Evolutionary conservation across 1,140 invertebrate species (phyloP).

Genomic region (Antheraea mylitta): DNA sequence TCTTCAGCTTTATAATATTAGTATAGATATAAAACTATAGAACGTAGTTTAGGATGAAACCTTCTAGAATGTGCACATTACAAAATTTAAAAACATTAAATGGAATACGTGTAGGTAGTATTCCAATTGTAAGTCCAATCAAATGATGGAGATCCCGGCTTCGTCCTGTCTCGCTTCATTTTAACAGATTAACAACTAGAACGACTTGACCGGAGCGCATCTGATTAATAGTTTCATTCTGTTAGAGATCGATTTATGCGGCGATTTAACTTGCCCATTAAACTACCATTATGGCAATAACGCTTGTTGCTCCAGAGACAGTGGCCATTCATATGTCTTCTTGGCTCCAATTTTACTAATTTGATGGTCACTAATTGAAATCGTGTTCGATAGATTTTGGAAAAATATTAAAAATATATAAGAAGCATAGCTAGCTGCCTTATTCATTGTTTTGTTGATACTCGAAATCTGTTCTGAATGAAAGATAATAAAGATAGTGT

Average conservation of each 20-base stretch:
- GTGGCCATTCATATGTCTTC: slow-evolving; percentile 35
- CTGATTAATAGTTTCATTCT: slow-evolving; percentile 50
- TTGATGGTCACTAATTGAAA: slow-evolving; percentile 12
- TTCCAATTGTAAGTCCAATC: background rate
- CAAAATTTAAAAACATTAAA: background rate
- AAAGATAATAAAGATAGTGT: too few species aligned
- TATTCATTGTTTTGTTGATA: background rate
- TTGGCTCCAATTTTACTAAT: slow-evolving; percentile 7
- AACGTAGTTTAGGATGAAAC: background rate
- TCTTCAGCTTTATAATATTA: too few species aligned
- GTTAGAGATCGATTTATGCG: slow-evolving; percentile 40
- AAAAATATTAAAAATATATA: background rate
- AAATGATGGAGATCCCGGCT: background rate
- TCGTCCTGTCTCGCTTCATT: slow-evolving; percentile 1
- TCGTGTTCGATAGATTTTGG: background rate
- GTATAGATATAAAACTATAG: background rate
- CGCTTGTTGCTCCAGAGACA: slow-evolving; percentile 25
- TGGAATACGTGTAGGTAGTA: background rate
- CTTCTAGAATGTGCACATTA: background rate
- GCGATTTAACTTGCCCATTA: slow-evolving; percentile 42
- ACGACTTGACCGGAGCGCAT: slow-evolving; percentile 3
- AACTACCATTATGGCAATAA: slow-evolving; percentile 41
- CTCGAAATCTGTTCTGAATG: too few species aligned
- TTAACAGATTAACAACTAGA: slow-evolving; percentile 4
- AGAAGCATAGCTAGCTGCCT: too few species aligned